phyloP scores from a whole-genome alignment of 2,888 invertebrate genomes.

The Drosophila flavopinicola region DNA sequence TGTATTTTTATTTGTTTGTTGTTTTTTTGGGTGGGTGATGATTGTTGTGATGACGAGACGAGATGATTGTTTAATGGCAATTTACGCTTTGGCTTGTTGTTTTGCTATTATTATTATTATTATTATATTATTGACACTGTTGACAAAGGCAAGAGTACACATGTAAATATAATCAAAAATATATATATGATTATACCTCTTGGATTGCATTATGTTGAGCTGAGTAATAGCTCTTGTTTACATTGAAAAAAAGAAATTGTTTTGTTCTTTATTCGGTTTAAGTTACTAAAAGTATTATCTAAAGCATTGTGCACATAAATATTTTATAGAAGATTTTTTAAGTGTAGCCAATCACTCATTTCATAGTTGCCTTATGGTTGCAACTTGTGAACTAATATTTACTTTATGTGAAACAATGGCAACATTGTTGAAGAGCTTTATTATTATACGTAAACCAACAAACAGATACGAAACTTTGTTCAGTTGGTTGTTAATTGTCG shows the following conservation, averaged over 20 bases:
- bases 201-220: slow-evolving; percentile 1
- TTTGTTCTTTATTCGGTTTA: too few species aligned
- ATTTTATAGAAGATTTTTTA: background rate
- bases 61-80: slow-evolving; percentile 52
- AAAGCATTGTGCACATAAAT: too few species aligned
- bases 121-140: slow-evolving; percentile 11
- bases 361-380: background rate
- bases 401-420: slow-evolving; percentile 10
- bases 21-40: slow-evolving; percentile 38
- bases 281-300: too few species aligned
- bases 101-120: slow-evolving; percentile 8
- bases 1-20: slow-evolving; percentile 24
- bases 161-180: slow-evolving; percentile 8
- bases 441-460: slow-evolving; percentile 8
- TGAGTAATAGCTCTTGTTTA: background rate
- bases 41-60: slow-evolving; percentile 25
- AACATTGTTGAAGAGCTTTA: slow-evolving; percentile 16
- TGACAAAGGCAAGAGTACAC: slow-evolving; percentile 4
- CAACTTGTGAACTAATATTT: slow-evolving; percentile 29
- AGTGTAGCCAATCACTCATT: background rate
- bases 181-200: slow-evolving; percentile 5
- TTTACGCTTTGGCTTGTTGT: slow-evolving; percentile 17
- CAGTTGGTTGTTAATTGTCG: slow-evolving; percentile 28
- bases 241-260: background rate
- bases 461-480: slow-evolving; percentile 47